phyloP scores from a whole-genome alignment of 1,140 invertebrate species.

The Macrocentrus cingulum region DNA sequence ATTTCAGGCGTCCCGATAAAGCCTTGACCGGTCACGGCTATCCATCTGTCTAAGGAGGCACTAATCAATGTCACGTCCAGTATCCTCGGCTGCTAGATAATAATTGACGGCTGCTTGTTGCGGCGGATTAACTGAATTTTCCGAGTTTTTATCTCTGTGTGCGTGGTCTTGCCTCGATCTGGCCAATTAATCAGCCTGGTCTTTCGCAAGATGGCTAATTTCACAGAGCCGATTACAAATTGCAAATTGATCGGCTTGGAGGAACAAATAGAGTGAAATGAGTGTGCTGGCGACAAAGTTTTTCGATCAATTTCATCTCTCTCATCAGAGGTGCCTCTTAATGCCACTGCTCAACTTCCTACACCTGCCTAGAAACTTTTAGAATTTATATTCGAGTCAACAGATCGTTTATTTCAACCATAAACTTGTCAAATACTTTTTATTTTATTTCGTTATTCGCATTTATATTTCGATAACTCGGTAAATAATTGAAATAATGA shows the following conservation, averaged over 20 bases:
- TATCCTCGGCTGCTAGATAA: neutral
- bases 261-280: conserved; percentile 17
- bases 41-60: conserved; percentile 13
- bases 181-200: neutral
- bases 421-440: too few relatives aligned
- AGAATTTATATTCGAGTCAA: conserved; percentile 2
- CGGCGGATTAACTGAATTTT: too few relatives aligned
- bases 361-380: too few relatives aligned
- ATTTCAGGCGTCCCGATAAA: conserved; percentile 24
- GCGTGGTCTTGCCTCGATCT: too few relatives aligned
- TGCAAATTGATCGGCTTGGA: conserved; percentile 18
- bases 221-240: conserved; percentile 18
- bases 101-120: neutral
- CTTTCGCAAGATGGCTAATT: conserved; percentile 12
- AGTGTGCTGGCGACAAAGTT: conserved; percentile 4
- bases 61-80: conserved; percentile 1
- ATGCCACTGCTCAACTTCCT: too few relatives aligned
- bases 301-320: conserved; percentile 23
- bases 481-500: too few relatives aligned
- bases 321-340: conserved; percentile 1
- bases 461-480: too few relatives aligned
- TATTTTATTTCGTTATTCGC: too few relatives aligned
- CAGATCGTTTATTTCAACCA: too few relatives aligned
- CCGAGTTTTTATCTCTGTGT: neutral
- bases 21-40: conserved; percentile 20